Evolutionary conservation across 2,113 vertebrate species (phyloP).

Genomic region (Symphodus melops): DNA sequence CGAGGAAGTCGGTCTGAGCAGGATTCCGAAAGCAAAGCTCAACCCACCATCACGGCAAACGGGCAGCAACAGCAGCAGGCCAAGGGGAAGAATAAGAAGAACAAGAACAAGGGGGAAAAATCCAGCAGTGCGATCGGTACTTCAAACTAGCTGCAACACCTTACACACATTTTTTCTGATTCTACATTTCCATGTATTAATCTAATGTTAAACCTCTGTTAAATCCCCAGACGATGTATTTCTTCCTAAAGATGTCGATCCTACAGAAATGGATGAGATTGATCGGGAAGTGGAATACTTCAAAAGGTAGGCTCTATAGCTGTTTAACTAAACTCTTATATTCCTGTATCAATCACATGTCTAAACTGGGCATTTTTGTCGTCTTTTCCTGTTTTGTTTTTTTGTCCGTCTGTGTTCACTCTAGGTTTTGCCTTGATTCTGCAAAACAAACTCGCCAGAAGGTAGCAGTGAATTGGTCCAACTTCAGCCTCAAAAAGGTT

Average conservation of each 20-base stretch:
- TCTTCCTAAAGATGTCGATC: constrained; percentile 96
- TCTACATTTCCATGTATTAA: neutral
- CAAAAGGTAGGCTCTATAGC: constrained; percentile 87
- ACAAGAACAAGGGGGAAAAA: constrained; percentile 93
- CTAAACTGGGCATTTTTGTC: neutral
- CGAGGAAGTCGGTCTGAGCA: constrained; percentile 69
- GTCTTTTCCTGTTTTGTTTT: neutral
- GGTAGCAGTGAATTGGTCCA: constrained; percentile 99
- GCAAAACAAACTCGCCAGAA: constrained; percentile 99
- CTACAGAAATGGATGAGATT: constrained; percentile 96
- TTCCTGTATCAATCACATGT: neutral
- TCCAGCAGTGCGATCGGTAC: constrained; percentile 89
- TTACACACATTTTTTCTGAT: neutral
- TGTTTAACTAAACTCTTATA: neutral
- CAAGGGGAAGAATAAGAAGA: constrained; percentile 93
- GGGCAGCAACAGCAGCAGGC: constrained; percentile 88
- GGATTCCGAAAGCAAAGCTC: constrained; percentile 73
- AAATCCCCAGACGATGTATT: constrained; percentile 92
- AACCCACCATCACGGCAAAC: constrained; percentile 58
- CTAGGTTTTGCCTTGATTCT: constrained; percentile 98
- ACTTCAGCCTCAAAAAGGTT: constrained; percentile 99
- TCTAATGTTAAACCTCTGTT: neutral
- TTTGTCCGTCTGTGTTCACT: constrained; percentile 18
- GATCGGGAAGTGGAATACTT: constrained; percentile 99
- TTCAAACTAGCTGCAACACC: constrained; percentile 10